Evolutionary conservation across 2,113 vertebrate genomes (phyloP).

Genomic region (Setophaga kirtlandii): DNA sequence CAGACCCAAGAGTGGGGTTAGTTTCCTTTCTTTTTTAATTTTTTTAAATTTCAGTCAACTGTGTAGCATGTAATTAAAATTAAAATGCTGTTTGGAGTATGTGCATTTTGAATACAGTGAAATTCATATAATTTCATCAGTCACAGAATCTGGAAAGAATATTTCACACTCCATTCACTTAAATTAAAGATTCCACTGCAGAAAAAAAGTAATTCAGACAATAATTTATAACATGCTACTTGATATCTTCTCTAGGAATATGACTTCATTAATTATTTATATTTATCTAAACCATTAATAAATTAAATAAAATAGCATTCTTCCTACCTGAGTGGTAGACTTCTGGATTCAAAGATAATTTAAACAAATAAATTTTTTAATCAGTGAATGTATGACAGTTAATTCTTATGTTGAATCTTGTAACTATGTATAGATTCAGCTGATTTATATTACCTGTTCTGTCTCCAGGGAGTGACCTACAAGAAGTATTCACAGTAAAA

Average conservation of each 20-base stretch:
- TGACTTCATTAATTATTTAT: conserved; percentile 54
- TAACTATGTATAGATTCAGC: not conserved
- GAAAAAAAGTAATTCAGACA: not conserved
- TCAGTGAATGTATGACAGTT: not conserved
- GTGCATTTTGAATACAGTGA: not conserved
- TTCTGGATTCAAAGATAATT: not conserved
- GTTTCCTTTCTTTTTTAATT: not conserved
- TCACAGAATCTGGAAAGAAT: not conserved
- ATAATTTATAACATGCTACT: conserved; percentile 48
- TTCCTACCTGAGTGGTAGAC: not conserved
- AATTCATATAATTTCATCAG: not conserved
- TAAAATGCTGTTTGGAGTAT: not conserved
- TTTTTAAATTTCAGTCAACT: not conserved
- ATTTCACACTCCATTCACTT: conserved; percentile 9
- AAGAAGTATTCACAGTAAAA: not conserved
- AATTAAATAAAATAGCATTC: not conserved
- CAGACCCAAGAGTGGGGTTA: not conserved
- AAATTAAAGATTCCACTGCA: conserved; percentile 41
- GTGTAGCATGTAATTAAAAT: not conserved
- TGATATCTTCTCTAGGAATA: conserved; percentile 42
- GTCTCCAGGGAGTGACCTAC: not conserved
- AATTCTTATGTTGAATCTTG: not conserved
- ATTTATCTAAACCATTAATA: conserved; percentile 40
- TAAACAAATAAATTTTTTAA: not conserved
- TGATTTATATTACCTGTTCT: not conserved